These are phyloP conservation scores for Fregata magnificens DNA, from an alignment of 2,113 vertebrate species.

Conservation along the genomic window DNA sequence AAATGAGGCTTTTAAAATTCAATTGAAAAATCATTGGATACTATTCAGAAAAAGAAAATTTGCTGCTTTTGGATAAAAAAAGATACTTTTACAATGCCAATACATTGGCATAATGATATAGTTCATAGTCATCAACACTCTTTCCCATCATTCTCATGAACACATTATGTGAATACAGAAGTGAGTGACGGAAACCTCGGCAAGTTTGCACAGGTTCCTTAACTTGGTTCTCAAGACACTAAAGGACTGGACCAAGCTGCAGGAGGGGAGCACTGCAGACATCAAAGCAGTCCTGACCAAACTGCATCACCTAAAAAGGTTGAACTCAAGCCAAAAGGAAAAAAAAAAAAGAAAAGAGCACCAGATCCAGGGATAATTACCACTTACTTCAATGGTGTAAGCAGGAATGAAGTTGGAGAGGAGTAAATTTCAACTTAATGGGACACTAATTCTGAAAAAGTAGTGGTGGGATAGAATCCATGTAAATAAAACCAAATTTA, in stretches of 20 bases:
- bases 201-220: not conserved
- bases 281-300: not conserved
- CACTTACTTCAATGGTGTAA: not conserved
- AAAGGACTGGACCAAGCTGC: not conserved
- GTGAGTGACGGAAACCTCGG: not conserved
- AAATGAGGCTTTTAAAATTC: not conserved
- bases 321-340: not conserved
- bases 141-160: not conserved
- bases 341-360: not conserved
- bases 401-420: not conserved
- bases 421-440: not conserved
- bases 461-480: not conserved
- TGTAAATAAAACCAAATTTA: not conserved
- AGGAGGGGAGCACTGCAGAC: not conserved
- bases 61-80: not conserved
- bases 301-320: not conserved
- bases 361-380: not conserved
- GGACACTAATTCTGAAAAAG: not conserved
- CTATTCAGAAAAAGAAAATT: not conserved
- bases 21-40: not conserved
- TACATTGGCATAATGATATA: not conserved
- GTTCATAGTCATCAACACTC: not conserved
- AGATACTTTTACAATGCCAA: not conserved
- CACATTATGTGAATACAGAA: not conserved
- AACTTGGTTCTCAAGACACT: not conserved